Evolutionary conservation across 2,888 invertebrate genomes (phyloP).

Genomic region (Aphidoletes aphidimyza): DNA sequence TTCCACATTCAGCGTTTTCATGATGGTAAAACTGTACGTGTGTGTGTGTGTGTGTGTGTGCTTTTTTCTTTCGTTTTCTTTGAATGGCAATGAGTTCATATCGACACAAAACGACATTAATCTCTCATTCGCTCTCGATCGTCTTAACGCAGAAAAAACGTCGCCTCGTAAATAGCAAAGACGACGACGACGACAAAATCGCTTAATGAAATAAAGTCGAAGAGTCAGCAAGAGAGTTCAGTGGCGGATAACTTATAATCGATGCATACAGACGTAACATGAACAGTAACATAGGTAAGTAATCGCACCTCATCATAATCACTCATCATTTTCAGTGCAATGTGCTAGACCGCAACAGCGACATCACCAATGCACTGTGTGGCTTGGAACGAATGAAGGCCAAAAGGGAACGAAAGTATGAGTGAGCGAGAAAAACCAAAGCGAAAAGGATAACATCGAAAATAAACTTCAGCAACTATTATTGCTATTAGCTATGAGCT

Average conservation of each 20-base stretch:
- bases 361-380: background rate
- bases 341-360: background rate
- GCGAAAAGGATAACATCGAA: slow-evolving; percentile 4
- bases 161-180: background rate
- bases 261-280: slow-evolving; percentile 36
- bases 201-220: slow-evolving; percentile 22
- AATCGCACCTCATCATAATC: slow-evolving; percentile 36
- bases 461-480: slow-evolving; percentile 15
- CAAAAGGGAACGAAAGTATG: background rate
- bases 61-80: too few species aligned
- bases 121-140: background rate
- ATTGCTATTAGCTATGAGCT: slow-evolving; percentile 26
- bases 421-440: background rate
- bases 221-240: background rate
- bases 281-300: slow-evolving; percentile 1
- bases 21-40: background rate
- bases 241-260: slow-evolving; percentile 1
- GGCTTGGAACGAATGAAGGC: too few species aligned
- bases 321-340: slow-evolving; percentile 20
- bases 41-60: too few species aligned
- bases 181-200: slow-evolving; percentile 5
- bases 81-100: background rate
- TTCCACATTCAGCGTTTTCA: slow-evolving; percentile 4
- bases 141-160: background rate
- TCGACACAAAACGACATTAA: slow-evolving; percentile 36